These are phyloP conservation scores for Autographa gamma DNA, from an alignment of 2,888 invertebrate species.

Conservation along the genomic window DNA sequence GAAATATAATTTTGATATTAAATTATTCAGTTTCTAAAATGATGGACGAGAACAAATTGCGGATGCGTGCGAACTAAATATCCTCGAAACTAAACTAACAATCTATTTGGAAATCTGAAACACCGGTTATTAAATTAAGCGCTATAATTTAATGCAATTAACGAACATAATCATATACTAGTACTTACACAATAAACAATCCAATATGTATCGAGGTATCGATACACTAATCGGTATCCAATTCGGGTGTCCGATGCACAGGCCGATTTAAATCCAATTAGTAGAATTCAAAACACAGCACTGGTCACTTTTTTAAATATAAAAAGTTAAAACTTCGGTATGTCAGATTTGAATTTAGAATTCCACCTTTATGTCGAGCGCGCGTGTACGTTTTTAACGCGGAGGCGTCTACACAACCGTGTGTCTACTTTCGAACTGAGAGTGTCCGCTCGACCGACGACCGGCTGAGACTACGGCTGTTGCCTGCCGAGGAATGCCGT, in stretches of 20 bases:
- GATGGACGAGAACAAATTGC: conserved; percentile 45
- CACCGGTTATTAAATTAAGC: conserved; percentile 46
- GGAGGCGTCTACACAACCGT: conserved; percentile 77
- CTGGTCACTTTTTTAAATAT: conserved; percentile 71
- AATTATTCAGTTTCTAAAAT: conserved; percentile 27
- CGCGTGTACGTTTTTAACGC: conserved; percentile 65
- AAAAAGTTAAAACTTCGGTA: conserved; percentile 59
- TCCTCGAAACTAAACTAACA: conserved; percentile 52
- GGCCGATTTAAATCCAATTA: conserved; percentile 69
- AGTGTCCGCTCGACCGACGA: conserved; percentile 30
- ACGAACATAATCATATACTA: conserved; percentile 47
- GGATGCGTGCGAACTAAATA: conserved; percentile 56
- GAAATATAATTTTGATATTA: neutral
- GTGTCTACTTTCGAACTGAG: conserved; percentile 86
- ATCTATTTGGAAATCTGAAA: conserved; percentile 56
- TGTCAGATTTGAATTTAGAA: conserved; percentile 69
- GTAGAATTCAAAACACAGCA: conserved; percentile 73
- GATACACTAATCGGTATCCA: conserved; percentile 68
- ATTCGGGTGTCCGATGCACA: conserved; percentile 68
- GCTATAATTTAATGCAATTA: conserved; percentile 57
- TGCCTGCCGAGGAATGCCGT: conserved; percentile 78
- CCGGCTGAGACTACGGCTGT: conserved; percentile 52
- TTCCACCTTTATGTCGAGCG: conserved; percentile 70
- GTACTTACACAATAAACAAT: conserved; percentile 83
- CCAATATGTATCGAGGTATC: conserved; percentile 60